Percentiles rank a stretch among this genome's conserved stretches.
Conservation (phyloP, 1,140 invertebrate species). For the Phymorhynchus buccinoides region DNA sequence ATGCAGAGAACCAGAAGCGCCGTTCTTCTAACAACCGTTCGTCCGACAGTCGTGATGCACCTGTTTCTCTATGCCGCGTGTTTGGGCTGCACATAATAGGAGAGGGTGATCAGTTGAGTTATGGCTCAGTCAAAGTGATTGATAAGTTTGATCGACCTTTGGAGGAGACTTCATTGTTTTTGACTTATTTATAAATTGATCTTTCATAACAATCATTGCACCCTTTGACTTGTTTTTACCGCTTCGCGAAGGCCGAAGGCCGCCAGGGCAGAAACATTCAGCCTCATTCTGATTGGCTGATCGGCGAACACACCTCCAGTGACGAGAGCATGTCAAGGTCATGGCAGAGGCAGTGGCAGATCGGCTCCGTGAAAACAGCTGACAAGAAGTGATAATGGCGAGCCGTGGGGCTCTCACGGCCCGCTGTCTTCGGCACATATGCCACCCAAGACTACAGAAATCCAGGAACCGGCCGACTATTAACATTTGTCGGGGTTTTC, state of each 20-base stretch:
- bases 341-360: background rate
- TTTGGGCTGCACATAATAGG: no score
- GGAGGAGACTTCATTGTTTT: no score
- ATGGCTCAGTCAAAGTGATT: background rate
- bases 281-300: slow-evolving; percentile 29
- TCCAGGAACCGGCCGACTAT: background rate
- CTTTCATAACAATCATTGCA: no score
- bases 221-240: background rate
- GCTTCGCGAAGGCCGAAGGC: slow-evolving; percentile 1
- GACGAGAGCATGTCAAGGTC: slow-evolving; percentile 40
- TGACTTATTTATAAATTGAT: no score
- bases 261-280: background rate
- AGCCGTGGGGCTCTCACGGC: slow-evolving; percentile 36
- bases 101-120: no score
- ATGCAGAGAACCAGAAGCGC: no score
- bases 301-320: slow-evolving; percentile 27
- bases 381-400: slow-evolving; percentile 45
- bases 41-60: no score
- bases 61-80: no score
- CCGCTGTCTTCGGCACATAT: background rate
- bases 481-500: slow-evolving; percentile 1
- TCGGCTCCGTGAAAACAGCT: slow-evolving; percentile 39
- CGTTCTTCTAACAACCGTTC: no score
- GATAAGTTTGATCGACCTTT: background rate
- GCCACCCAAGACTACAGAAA: background rate